Evolutionary conservation across 2,888 invertebrate species (phyloP).

Genomic region (Epicampocera succincta): DNA sequence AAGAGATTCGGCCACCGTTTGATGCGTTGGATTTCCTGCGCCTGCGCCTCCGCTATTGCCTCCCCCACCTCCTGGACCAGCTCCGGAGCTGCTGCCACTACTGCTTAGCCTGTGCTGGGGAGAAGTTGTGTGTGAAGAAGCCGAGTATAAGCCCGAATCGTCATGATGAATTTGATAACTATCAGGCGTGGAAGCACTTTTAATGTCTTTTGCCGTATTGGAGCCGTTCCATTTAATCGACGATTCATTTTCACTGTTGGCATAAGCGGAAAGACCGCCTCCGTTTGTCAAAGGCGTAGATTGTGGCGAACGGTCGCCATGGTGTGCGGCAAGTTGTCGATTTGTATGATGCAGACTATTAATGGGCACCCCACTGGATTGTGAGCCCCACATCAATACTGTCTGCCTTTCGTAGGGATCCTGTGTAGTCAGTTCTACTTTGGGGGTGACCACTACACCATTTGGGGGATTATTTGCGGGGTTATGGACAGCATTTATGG

Average conservation of each 20-base stretch:
- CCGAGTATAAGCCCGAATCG: constrained; percentile 78
- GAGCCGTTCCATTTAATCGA: constrained; percentile 78
- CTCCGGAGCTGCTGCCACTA: constrained; percentile 64
- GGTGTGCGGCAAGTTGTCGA: constrained; percentile 40
- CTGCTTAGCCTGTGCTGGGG: constrained; percentile 74
- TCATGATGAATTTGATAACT: constrained; percentile 77
- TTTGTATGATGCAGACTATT: constrained; percentile 76
- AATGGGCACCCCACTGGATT: constrained; percentile 81
- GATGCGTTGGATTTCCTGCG: constrained; percentile 71
- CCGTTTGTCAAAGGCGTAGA: constrained; percentile 80
- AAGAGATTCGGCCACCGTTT: constrained; percentile 74
- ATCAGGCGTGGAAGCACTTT: constrained; percentile 75
- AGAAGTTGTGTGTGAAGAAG: constrained; percentile 79
- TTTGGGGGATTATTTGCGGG: constrained; percentile 72
- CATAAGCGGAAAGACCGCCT: constrained; percentile 74
- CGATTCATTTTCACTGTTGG: constrained; percentile 71
- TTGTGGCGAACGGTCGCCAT: constrained; percentile 79
- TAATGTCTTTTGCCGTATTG: constrained; percentile 69
- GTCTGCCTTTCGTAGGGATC: constrained; percentile 87
- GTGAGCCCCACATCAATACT: constrained; percentile 95
- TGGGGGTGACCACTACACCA: constrained; percentile 76
- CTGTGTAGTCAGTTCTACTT: constrained; percentile 78
- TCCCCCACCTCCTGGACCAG: constrained; percentile 37
- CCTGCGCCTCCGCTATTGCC: constrained; percentile 3
- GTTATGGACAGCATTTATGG: constrained; percentile 71